Base-by-base conservation (phyloP, 2,888 invertebrate genomes). In the Strigamia transsilvanica region DNA sequence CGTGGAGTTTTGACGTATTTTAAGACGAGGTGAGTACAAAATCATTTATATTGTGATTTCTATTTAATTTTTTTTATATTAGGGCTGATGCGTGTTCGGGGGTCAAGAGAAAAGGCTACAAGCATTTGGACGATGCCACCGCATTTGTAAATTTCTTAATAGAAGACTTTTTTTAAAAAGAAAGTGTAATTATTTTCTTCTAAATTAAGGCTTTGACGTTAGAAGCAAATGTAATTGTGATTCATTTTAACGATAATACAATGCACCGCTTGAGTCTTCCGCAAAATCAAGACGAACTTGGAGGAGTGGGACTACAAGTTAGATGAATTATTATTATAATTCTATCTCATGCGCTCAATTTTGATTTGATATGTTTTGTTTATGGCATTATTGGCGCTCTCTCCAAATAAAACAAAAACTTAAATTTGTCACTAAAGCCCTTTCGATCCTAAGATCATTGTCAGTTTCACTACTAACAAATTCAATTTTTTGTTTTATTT, bases 41-140 rank as follows among this genome's bases (percentile, higher is more conserved):
- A 13, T 0, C n/a, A n/a, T 56, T 56, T 9, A 0, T 2, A 7
- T 21, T 56, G 21, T 56, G 18, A 18, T 56, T 7, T 10, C 18
- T 34, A 80, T 21, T 80, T 66, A 21, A 27, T 18, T 12, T 81
- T 91, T 90, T 88, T 89, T 3, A n/a, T 79, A 10, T 9, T 0
- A 89, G 92, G 23, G 92, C 91, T 0, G 93, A 93, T 86, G 92
- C 92, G 3, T 91, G 90, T 1, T 89, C 91, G 2, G 91, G 91
- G 4, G 89, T 89, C 1, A 89, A 90, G 84, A 87, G 90, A 80
- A 90, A 91, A 84, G 90, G 90, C 32, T 91, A 91, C 86, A 92
- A 92, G 87, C 93, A 92, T 88, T 88, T 93, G 66, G 92, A 93
- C 88, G 91, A 90, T 12, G 92, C 92, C 6, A 86, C 88, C 38